Base-by-base conservation (phyloP, 2,797 vertebrate species). In the Rhadinocentrus ornatus region DNA sequence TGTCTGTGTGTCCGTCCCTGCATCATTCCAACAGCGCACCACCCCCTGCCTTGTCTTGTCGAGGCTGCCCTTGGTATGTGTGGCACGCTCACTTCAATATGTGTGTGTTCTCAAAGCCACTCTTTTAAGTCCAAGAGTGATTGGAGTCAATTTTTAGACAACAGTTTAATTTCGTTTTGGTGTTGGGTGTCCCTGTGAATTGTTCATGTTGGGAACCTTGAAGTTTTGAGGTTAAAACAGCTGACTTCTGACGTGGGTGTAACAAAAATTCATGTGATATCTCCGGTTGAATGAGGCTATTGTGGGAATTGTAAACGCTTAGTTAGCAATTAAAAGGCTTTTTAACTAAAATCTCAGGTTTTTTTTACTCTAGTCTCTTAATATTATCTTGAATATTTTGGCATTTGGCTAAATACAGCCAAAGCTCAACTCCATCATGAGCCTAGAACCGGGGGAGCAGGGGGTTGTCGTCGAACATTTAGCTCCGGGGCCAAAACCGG, bases 31-130 rank as follows among this genome's bases (percentile, higher is more conserved):
- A 53, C 55, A 66, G 52, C 74, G 61, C 73, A 31, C 69, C 69
- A 56, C 73, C 73, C 80, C 69, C 39, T 20, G 57, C 75, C 82
- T 76, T 44, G 63, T 78, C 86, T 86, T 86, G 83, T 91, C 67
- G 69, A 90, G 89, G 85, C 85, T 92, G 88, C 85, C 71, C 73
- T 84, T 71, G 89, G 91, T 92, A 94, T 94, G 92, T 77, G 69
- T 34, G 89, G 83, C 85, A 83, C 80, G 81, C 77, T 79, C 35
- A 0, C 55, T 75, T 71, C 24, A 52, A 81, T 86, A 58, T 75
- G 84, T 77, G 78, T 75, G 77, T 69, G 69, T 72, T 82, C 62
- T 76, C 65, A 73, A 70, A 89, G 79, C 85, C 2, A 24, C 59
- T 58, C 83, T 78, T 83, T 82, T 53, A 78, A 83, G 62, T 76